Evolutionary conservation across 1,140 invertebrate species (phyloP).

Genomic region (silkworm (Bombyx mori)): DNA sequence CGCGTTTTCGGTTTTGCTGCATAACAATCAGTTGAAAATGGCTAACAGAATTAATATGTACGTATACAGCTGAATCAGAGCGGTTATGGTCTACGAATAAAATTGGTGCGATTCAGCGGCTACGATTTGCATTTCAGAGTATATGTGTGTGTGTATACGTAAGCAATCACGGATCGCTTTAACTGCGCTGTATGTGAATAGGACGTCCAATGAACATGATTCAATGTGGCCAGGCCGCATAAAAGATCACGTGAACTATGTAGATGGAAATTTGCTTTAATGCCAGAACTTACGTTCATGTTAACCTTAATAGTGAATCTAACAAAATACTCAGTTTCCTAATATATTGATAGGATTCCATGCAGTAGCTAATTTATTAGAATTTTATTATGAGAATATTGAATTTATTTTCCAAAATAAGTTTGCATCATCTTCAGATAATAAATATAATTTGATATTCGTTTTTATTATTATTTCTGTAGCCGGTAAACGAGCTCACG

Average conservation of each 20-base stretch:
- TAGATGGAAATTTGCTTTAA: slow-evolving; percentile 6
- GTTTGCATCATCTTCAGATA: too few species aligned
- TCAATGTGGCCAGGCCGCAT: slow-evolving; percentile 16
- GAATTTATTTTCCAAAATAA: too few species aligned
- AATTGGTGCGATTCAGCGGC: slow-evolving; percentile 10
- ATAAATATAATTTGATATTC: too few species aligned
- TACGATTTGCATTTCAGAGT: slow-evolving; percentile 30
- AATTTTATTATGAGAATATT: too few species aligned
- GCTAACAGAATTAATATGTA: not conserved
- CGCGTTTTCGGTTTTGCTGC: too few species aligned
- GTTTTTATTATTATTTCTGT: too few species aligned
- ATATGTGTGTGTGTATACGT: slow-evolving; percentile 12
- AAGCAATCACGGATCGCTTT: slow-evolving; percentile 41
- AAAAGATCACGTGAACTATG: slow-evolving; percentile 8
- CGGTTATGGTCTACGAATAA: slow-evolving; percentile 13
- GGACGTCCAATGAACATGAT: slow-evolving; percentile 30
- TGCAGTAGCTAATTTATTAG: too few species aligned
- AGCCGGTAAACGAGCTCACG: too few species aligned
- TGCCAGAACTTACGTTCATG: too few species aligned
- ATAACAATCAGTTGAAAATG: not conserved
- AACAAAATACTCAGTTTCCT: too few species aligned
- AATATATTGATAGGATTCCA: too few species aligned
- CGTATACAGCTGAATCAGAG: not conserved
- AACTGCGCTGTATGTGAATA: slow-evolving; percentile 31
- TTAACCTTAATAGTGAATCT: too few species aligned